Percentiles rank a stretch among this genome's conserved stretches.
These are phyloP conservation scores for Automeris io DNA, from an alignment of 2,888 invertebrate species.

Conservation along the genomic window DNA sequence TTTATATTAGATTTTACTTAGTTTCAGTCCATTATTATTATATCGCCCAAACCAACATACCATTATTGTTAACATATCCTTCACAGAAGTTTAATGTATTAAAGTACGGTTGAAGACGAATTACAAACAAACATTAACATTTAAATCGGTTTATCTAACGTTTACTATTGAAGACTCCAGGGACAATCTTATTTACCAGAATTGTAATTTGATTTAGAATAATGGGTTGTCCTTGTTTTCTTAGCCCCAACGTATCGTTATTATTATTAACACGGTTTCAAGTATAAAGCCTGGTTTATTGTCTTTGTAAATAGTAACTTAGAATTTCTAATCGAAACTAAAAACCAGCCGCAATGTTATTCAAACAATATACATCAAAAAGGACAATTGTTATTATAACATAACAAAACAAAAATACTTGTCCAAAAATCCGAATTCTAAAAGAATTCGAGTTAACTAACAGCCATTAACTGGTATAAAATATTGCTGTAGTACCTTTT, in stretches of 20 bases:
- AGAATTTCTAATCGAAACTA: not conserved
- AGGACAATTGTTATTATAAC: too few species aligned
- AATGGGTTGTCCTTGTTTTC: not conserved
- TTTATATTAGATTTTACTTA: too few species aligned
- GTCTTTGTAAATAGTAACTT: not conserved
- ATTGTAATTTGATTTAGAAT: constrained; percentile 1
- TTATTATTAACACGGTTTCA: not conserved
- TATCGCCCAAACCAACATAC: too few species aligned
- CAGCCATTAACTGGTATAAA: too few species aligned
- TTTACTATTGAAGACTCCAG: constrained; percentile 7
- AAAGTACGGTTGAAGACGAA: constrained; percentile 9
- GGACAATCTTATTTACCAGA: not conserved
- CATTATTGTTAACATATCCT: not conserved
- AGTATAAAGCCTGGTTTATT: not conserved
- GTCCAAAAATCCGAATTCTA: too few species aligned
- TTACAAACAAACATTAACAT: constrained; percentile 17
- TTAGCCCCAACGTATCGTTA: not conserved
- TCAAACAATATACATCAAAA: too few species aligned
- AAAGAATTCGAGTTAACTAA: too few species aligned
- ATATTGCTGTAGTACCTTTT: too few species aligned
- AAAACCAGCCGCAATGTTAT: too few species aligned
- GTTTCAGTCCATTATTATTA: too few species aligned
- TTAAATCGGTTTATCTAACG: constrained; percentile 19
- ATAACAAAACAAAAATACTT: too few species aligned
- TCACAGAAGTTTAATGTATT: not conserved